phyloP scores from a whole-genome alignment of 2,797 vertebrate species.

The Erpetoichthys calabaricus region DNA sequence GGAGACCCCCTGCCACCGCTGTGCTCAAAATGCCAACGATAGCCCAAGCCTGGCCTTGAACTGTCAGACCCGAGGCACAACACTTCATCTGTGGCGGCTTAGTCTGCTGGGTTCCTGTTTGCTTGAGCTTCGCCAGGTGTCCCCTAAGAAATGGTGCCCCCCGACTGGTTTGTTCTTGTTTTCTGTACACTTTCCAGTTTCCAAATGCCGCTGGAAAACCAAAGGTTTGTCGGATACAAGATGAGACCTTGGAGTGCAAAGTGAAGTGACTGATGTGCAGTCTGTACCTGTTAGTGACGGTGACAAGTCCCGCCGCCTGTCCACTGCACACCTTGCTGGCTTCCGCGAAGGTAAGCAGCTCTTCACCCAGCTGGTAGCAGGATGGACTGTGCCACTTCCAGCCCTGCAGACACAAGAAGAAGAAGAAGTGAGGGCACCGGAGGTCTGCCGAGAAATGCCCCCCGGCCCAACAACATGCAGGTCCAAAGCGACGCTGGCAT shows the following conservation, averaged over 20 bases:
- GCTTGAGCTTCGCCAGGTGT: too few species aligned
- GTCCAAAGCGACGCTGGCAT: not conserved
- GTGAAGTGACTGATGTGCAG: not conserved
- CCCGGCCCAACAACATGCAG: not conserved
- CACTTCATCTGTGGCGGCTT: too few species aligned
- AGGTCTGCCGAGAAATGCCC: not conserved
- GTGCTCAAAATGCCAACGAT: too few species aligned
- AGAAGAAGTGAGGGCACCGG: too few species aligned
- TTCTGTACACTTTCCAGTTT: too few species aligned
- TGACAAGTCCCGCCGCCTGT: slow-evolving; percentile 58
- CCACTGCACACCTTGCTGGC: slow-evolving; percentile 65
- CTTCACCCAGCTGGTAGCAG: slow-evolving; percentile 84
- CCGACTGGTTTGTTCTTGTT: too few species aligned
- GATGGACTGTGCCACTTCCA: slow-evolving; percentile 94
- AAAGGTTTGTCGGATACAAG: not conserved
- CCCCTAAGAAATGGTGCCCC: too few species aligned
- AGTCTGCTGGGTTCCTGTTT: too few species aligned
- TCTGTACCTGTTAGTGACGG: slow-evolving; percentile 74
- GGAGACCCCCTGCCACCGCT: too few species aligned
- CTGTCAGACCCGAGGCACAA: too few species aligned
- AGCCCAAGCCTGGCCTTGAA: too few species aligned
- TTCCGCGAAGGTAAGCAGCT: slow-evolving; percentile 56
- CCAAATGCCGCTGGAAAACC: too few species aligned
- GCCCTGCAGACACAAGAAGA: slow-evolving; percentile 43
- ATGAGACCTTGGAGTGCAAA: not conserved